Evolutionary conservation across 2,113 vertebrate species (phyloP), one percentile per base, ranked within the genome.

Genomic region (Brachirus orientalis): DNA sequence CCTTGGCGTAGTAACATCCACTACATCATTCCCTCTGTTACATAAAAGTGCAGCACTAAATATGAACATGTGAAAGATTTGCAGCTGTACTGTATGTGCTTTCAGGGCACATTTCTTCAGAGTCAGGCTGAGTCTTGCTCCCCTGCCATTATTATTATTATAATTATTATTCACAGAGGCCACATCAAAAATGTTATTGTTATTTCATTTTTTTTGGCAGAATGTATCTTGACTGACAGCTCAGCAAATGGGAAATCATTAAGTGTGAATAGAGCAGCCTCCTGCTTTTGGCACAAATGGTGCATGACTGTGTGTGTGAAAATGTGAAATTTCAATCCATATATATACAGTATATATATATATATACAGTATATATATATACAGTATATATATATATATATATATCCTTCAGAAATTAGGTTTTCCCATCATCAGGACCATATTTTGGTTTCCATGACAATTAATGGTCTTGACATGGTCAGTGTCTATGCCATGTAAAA

Each of bases 161-260:
- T n/a, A n/a, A n/a, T n/a, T n/a, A n/a, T n/a, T 66, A 87, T 86
- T 82, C 82, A 80, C 72, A 84, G 52, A 69, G 66, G 76, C 75
- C 61, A 77, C 55, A 57, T 77, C 85, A 72, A 77, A 88, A 89
- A 89, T 86, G 77, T 54, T 72, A 28, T 28, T 28, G 28, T 28
- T 28, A 4, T 28, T 28, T 28, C 28, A 10, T 56, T 72, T 76
- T 84, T 83, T 80, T 52, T 71, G 70, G 85, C 75, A 73, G 69
- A 74, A 85, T 67, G 62, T 54, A 53, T 77, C 65, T 79, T 84
- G 85, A 88, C 55, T 89, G 90, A 90, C 90, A 85, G 88, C 72
- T 79, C 82, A 79, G 75, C 84, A 88, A 89, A 92, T 91, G 85
- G 90, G 82, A 90, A 91, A 89, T 89, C 62, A 89, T 90, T 88